Percentiles rank a stretch among this genome's conserved stretches.
These are phyloP conservation scores for Marisa cornuarietis DNA, from an alignment of 1,140 invertebrate species.

Conservation along the genomic window DNA sequence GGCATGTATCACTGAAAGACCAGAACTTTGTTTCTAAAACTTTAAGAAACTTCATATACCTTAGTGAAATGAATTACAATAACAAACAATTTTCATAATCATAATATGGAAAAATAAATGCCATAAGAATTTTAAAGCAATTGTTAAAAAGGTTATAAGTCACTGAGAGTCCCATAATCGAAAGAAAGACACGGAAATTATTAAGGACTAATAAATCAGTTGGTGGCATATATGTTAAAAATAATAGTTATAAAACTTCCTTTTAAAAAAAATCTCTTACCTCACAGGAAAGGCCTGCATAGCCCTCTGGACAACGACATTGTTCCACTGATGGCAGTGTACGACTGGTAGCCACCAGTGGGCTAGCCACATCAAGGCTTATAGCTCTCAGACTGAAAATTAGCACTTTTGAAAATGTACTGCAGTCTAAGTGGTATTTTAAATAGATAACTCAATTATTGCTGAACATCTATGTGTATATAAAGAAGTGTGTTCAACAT, in stretches of 20 bases:
- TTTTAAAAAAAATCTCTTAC: slow-evolving; percentile 38
- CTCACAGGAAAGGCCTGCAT: slow-evolving; percentile 89
- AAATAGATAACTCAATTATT: neutral
- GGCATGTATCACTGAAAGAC: neutral
- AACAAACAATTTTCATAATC: too few relatives aligned
- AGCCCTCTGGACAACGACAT: slow-evolving; percentile 78
- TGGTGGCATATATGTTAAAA: neutral
- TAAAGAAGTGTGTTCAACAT: too few relatives aligned
- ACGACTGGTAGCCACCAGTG: slow-evolving; percentile 38
- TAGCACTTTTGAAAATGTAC: slow-evolving; percentile 15
- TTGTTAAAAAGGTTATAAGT: neutral
- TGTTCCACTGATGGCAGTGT: slow-evolving; percentile 60
- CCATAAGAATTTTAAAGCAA: too few relatives aligned
- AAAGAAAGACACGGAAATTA: too few relatives aligned
- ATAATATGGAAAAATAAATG: too few relatives aligned
- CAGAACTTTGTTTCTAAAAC: neutral
- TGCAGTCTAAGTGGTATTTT: neutral
- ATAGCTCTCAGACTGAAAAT: slow-evolving; percentile 78
- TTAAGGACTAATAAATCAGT: neutral
- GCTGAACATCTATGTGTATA: neutral
- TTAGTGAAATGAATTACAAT: too few relatives aligned
- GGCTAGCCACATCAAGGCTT: slow-evolving; percentile 76
- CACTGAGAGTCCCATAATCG: too few relatives aligned
- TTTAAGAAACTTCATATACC: neutral
- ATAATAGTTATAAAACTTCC: neutral